Evolutionary conservation across 1,140 invertebrate species (phyloP).

Genomic region (Apis florea): DNA sequence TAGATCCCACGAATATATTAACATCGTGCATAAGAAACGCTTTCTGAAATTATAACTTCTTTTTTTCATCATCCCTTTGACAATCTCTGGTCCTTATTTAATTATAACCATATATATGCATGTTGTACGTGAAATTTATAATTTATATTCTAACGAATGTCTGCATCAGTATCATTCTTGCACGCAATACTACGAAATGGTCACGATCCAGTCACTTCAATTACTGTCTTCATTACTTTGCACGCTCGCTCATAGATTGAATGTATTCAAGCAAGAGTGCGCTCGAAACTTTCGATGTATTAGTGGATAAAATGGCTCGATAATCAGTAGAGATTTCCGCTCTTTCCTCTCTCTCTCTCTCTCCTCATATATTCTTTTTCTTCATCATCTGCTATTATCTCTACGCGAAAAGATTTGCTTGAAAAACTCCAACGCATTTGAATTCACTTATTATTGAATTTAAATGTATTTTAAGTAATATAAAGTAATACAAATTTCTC

Average conservation of each 20-base stretch:
- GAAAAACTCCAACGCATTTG: not conserved
- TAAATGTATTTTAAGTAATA: too few species aligned
- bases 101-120: not conserved
- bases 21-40: too few species aligned
- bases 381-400: not conserved
- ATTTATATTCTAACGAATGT: not conserved
- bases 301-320: not conserved
- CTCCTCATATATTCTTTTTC: not conserved
- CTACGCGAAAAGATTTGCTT: too few species aligned
- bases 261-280: slow-evolving; percentile 21
- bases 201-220: slow-evolving; percentile 54
- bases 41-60: too few species aligned
- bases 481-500: too few species aligned
- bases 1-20: too few species aligned
- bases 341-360: not conserved
- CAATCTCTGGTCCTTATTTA: not conserved
- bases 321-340: not conserved
- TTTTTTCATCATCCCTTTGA: too few species aligned
- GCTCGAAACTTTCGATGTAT: slow-evolving; percentile 6
- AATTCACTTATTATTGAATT: too few species aligned
- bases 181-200: not conserved
- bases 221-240: slow-evolving; percentile 58
- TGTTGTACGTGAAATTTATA: not conserved
- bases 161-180: not conserved
- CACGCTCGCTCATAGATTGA: slow-evolving; percentile 50